A percentile compares a stretch with the other conserved stretches of the same genome.
Conservation (phyloP, 2,888 invertebrate species). For the Drosophila longiperda region DNA sequence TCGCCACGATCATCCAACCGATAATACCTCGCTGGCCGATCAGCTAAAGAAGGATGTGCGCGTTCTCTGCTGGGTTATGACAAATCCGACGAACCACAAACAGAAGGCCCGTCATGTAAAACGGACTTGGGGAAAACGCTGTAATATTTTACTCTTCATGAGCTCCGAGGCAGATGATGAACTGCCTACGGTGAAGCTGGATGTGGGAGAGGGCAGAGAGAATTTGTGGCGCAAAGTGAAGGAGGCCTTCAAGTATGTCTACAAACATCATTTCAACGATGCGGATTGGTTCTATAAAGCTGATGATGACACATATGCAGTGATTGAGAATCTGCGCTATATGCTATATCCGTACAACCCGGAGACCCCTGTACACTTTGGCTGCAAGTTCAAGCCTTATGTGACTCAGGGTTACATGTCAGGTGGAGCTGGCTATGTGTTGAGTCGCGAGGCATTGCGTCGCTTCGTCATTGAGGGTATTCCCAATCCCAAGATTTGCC, state of each 20-base stretch:
- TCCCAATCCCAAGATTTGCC: slow-evolving; percentile 1
- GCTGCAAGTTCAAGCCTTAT: not conserved
- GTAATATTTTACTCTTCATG: slow-evolving; percentile 15
- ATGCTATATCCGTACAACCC: slow-evolving; percentile 12
- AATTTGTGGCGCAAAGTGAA: slow-evolving; percentile 10
- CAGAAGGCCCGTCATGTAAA: not conserved
- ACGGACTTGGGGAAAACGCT: slow-evolving; percentile 6
- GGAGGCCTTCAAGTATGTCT: slow-evolving; percentile 9
- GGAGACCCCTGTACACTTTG: slow-evolving; percentile 9
- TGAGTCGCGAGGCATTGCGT: slow-evolving; percentile 8
- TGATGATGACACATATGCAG: slow-evolving; percentile 8
- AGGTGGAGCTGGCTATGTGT: slow-evolving; percentile 4
- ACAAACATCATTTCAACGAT: slow-evolving; percentile 9
- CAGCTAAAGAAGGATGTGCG: slow-evolving; percentile 1
- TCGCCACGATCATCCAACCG: not conserved
- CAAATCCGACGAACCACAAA: not conserved
- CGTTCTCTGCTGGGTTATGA: slow-evolving; percentile 9
- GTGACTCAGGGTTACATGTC: slow-evolving; percentile 7
- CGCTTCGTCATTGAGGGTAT: slow-evolving; percentile 2
- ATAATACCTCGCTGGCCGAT: not conserved
- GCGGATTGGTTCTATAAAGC: slow-evolving; percentile 17
- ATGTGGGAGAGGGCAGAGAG: slow-evolving; percentile 1
- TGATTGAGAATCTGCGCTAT: slow-evolving; percentile 7
- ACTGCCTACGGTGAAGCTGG: slow-evolving; percentile 1
- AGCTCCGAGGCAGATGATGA: slow-evolving; percentile 10